Evolutionary conservation across 2,888 invertebrate species (phyloP), one percentile per base, ranked within the genome.

Genomic region (Erebia epiphron): DNA sequence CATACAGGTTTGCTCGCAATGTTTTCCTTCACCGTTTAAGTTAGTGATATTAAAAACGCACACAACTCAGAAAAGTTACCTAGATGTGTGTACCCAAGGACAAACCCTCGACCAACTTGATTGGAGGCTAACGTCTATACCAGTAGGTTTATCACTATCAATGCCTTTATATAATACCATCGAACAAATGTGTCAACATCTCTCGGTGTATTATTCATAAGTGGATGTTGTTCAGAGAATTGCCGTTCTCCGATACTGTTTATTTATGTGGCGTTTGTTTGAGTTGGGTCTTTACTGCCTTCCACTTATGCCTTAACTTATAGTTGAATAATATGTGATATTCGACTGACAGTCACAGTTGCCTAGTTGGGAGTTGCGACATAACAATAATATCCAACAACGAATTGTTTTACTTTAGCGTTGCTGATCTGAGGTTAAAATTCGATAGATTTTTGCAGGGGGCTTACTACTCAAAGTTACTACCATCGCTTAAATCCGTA

Each of bases 201-300:
- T 62, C 62, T 46, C 46, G 49, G 62, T 49, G 21, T 62, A 49
- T 62, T 62, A 77, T 76, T 76, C 77, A 76, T 75, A 77, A 79
- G 75, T 78, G 75, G 73, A 73, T 75, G 76, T 77, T 76, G 73
- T 77, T 77, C 77, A 73, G 73, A 75, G 76, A 79, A 75, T 72
- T 73, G 72, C 60, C 75, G 75, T 72, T 70, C 72, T 71, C 75
- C 56, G 70, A 61, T 73, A 71, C 64, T 74, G 76, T 76, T 77
- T 78, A 75, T 76, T 75, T 74, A 74, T 74, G 75, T 76, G 75
- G 73, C 73, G 71, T 76, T 76, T 75, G 75, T 78, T 78, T 78
- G 71, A 75, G 65, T 75, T 72, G 66, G 72, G 72, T 75, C 67
- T 68, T 70, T 73, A 70, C 58, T 49, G 61, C 67, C 14, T 68